A percentile compares a stretch with the other conserved stretches of the same genome.
Conservation (phyloP, 2,888 invertebrate species). For the Sesia apiformis region DNA sequence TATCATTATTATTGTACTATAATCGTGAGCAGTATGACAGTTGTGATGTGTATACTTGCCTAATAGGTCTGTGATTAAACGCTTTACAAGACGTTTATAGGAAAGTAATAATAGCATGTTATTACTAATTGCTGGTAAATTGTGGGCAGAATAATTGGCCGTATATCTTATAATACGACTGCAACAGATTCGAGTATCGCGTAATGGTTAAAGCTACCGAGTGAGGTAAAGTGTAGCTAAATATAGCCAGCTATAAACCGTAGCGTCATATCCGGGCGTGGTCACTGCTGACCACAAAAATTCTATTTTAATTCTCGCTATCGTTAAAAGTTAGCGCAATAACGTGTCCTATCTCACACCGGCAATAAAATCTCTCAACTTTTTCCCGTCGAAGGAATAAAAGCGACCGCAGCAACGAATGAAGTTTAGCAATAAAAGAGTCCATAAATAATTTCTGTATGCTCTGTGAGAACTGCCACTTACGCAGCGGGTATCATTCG, state of each 20-base stretch:
- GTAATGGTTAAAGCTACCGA: neutral
- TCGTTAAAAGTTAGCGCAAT: conserved; percentile 64
- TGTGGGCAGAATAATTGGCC: neutral
- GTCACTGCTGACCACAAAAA: conserved; percentile 49
- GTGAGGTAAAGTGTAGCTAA: conserved; percentile 10
- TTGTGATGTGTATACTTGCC: neutral
- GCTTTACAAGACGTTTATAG: neutral
- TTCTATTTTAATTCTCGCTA: conserved; percentile 59
- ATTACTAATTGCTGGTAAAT: neutral
- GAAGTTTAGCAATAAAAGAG: conserved; percentile 72
- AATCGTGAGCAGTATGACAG: neutral
- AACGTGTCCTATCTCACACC: conserved; percentile 71
- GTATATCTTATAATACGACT: neutral
- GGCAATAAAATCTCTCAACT: conserved; percentile 69
- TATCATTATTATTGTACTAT: too few relatives aligned
- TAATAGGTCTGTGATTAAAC: neutral
- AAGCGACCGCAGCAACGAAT: conserved; percentile 69
- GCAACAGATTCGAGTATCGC: neutral
- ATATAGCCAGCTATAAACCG: conserved; percentile 15
- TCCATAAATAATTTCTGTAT: conserved; percentile 68
- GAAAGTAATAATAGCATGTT: neutral
- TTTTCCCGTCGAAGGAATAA: conserved; percentile 68
- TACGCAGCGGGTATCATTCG: conserved; percentile 30
- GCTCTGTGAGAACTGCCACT: conserved; percentile 57
- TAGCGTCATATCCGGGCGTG: conserved; percentile 20